phyloP scores from a whole-genome alignment of 2,888 invertebrate species.

The Yponomeuta malinellus region DNA sequence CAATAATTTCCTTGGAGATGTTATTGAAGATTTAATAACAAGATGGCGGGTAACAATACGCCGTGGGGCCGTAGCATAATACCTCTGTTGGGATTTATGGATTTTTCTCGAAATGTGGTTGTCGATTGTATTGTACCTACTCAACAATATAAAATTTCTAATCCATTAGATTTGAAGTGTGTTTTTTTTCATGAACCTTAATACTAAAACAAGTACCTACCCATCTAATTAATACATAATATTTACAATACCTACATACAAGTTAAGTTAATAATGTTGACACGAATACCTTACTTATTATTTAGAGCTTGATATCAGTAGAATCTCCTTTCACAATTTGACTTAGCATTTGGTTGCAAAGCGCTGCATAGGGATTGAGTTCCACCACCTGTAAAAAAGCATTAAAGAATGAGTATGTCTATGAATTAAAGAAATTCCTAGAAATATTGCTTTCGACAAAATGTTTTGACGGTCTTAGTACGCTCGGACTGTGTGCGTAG shows the following conservation, averaged over 20 bases:
- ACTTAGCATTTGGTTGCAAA: slow-evolving; percentile 95
- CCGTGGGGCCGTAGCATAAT: slow-evolving; percentile 14
- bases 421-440: too few species aligned
- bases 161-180: slow-evolving; percentile 62
- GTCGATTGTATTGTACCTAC: slow-evolving; percentile 53
- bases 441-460: too few species aligned
- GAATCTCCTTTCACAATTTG: slow-evolving; percentile 80
- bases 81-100: slow-evolving; percentile 40
- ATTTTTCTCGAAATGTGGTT: slow-evolving; percentile 54
- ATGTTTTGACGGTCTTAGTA: too few species aligned
- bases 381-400: slow-evolving; percentile 80
- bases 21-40: not conserved
- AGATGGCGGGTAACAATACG: not conserved
- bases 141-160: slow-evolving; percentile 74
- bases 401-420: not conserved
- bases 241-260: too few species aligned
- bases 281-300: too few species aligned
- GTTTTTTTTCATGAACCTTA: slow-evolving; percentile 46
- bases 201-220: not conserved
- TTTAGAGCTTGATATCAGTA: slow-evolving; percentile 51
- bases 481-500: too few species aligned
- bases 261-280: too few species aligned
- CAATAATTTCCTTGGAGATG: slow-evolving; percentile 33
- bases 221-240: not conserved
- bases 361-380: slow-evolving; percentile 95